phyloP scores from a whole-genome alignment of 2,888 invertebrate species.

The Apodemia duryi region DNA sequence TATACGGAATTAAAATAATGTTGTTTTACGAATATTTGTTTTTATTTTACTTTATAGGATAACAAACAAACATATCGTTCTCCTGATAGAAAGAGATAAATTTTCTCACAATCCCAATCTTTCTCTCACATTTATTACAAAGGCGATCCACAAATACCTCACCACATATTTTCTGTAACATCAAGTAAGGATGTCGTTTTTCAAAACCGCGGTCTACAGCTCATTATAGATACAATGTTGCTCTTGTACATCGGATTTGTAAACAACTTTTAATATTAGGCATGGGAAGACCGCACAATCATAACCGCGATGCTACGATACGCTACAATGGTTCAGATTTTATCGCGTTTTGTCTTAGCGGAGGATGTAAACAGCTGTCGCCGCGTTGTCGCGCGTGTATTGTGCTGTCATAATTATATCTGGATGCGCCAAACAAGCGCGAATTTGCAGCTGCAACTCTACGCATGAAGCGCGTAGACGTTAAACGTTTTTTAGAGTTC shows the following conservation, averaged over 20 bases:
- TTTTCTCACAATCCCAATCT: too few relatives aligned
- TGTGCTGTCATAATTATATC: constrained; percentile 63
- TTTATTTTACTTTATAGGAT: too few relatives aligned
- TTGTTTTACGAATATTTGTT: too few relatives aligned
- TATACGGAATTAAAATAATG: neutral
- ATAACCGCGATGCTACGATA: constrained; percentile 2
- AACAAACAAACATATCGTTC: too few relatives aligned
- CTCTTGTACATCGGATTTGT: neutral
- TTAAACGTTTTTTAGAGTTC: too few relatives aligned
- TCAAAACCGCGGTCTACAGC: too few relatives aligned
- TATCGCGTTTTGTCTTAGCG: constrained; percentile 4
- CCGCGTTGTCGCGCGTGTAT: constrained; percentile 45
- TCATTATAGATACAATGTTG: neutral
- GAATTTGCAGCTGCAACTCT: constrained; percentile 47
- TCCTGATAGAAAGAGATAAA: too few relatives aligned
- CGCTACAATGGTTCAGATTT: constrained; percentile 10
- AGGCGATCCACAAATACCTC: too few relatives aligned
- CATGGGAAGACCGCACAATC: neutral
- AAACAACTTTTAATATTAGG: constrained; percentile 8
- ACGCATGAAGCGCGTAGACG: constrained; percentile 28
- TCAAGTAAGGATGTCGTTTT: too few relatives aligned
- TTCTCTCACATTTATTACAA: too few relatives aligned
- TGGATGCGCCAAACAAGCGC: constrained; percentile 18
- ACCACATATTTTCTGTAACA: too few relatives aligned
- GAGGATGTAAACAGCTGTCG: constrained; percentile 45